phyloP scores from a whole-genome alignment of 2,888 invertebrate species.

The Tubiluchus corallicola region DNA sequence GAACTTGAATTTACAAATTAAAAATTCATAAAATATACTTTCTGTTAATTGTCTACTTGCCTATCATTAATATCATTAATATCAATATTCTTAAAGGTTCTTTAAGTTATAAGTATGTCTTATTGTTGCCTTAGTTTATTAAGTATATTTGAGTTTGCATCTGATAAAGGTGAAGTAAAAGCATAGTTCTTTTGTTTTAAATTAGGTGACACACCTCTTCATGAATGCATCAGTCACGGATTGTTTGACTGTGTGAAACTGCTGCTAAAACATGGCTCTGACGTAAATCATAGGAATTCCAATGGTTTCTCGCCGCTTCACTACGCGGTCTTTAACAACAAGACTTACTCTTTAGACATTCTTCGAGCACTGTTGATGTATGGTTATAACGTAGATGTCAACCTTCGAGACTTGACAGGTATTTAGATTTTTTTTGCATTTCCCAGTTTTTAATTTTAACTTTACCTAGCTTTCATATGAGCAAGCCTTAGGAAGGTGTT shows the following conservation, averaged over 20 bases:
- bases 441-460: not conserved
- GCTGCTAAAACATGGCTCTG: slow-evolving; percentile 22
- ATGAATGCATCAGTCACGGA: slow-evolving; percentile 23
- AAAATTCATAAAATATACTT: too few relatives aligned
- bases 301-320: slow-evolving; percentile 22
- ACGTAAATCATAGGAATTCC: slow-evolving; percentile 22
- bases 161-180: too few relatives aligned
- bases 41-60: too few relatives aligned
- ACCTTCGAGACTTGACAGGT: slow-evolving; percentile 17
- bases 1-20: too few relatives aligned
- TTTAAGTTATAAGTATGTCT: too few relatives aligned
- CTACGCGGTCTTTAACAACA: slow-evolving; percentile 19
- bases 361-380: slow-evolving; percentile 18
- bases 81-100: too few relatives aligned
- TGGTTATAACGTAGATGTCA: slow-evolving; percentile 23
- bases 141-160: too few relatives aligned
- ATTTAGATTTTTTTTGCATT: not conserved
- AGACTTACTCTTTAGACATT: slow-evolving; percentile 19
- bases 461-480: not conserved
- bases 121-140: too few relatives aligned
- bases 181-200: too few relatives aligned
- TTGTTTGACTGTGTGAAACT: slow-evolving; percentile 20
- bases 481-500: too few relatives aligned
- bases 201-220: slow-evolving; percentile 24
- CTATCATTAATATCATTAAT: too few relatives aligned